phyloP scores from a whole-genome alignment of 2,888 invertebrate genomes.

The Acanthoscelides obtectus region DNA sequence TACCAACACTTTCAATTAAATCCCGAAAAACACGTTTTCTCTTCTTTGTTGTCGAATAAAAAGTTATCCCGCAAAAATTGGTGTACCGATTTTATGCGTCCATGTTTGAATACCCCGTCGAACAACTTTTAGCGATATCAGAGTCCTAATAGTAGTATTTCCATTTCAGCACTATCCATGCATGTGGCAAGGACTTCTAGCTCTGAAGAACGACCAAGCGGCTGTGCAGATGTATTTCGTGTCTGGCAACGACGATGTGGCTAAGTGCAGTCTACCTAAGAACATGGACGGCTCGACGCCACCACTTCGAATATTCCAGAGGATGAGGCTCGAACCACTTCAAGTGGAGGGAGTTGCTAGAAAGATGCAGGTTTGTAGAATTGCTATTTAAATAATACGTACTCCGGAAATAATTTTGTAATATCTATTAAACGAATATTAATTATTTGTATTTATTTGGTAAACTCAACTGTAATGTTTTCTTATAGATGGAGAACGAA shows the following conservation, averaged over 20 bases:
- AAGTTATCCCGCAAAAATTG: too few species aligned
- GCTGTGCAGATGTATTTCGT: conserved; percentile 99
- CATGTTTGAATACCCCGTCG: too few species aligned
- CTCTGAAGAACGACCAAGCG: conserved; percentile 93
- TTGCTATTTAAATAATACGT: neutral
- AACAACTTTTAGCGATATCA: too few species aligned
- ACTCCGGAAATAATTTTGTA: too few species aligned
- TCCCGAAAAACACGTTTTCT: too few species aligned
- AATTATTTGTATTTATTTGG: too few species aligned
- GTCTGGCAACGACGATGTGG: conserved; percentile 87
- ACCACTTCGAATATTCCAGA: conserved; percentile 88
- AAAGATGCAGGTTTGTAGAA: conserved; percentile 82
- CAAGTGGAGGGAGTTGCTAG: conserved; percentile 95
- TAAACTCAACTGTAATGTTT: conserved; percentile 2
- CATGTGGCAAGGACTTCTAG: conserved; percentile 95
- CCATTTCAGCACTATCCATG: conserved; percentile 80
- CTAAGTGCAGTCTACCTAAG: conserved; percentile 81
- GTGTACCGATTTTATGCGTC: too few species aligned
- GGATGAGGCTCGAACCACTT: conserved; percentile 93
- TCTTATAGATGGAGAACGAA: conserved; percentile 80
- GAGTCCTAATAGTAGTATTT: too few species aligned
- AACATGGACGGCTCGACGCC: conserved; percentile 80
- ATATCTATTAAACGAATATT: too few species aligned
- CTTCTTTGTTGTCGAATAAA: too few species aligned
- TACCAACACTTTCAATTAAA: too few species aligned